Percentiles rank a stretch among this genome's conserved stretches.
These are phyloP conservation scores for Trichomalopsis sarcophagae DNA, from an alignment of 1,140 invertebrate genomes.

Conservation along the genomic window DNA sequence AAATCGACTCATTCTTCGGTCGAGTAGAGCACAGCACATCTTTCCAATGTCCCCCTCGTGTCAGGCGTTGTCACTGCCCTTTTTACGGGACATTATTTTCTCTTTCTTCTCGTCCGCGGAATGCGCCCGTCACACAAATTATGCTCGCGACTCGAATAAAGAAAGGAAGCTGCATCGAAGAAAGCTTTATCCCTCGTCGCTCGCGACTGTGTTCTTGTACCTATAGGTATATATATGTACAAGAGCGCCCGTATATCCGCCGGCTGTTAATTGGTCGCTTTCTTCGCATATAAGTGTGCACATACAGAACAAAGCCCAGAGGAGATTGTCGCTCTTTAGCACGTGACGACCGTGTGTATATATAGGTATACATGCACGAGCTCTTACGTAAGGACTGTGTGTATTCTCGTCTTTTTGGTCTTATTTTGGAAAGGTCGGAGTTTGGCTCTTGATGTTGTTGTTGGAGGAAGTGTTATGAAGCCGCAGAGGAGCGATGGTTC, in stretches of 20 bases:
- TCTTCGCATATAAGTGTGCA: background rate
- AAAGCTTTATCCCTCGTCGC: background rate
- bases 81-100: background rate
- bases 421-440: no score
- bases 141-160: background rate
- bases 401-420: no score
- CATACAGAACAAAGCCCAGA: background rate
- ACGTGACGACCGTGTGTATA: background rate
- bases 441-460: no score
- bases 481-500: no score
- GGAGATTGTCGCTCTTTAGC: background rate
- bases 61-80: background rate
- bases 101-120: background rate
- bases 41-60: no score
- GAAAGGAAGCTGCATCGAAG: background rate
- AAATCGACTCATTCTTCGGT: background rate
- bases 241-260: background rate
- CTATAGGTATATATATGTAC: background rate
- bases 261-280: background rate
- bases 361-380: background rate
- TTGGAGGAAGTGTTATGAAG: no score
- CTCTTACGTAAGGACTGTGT: no score
- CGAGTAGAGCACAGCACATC: background rate
- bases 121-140: background rate
- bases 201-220: no score